These are phyloP conservation scores for Campylorhamphus procurvoides DNA, from an alignment of 2,113 vertebrate genomes.

Conservation along the genomic window DNA sequence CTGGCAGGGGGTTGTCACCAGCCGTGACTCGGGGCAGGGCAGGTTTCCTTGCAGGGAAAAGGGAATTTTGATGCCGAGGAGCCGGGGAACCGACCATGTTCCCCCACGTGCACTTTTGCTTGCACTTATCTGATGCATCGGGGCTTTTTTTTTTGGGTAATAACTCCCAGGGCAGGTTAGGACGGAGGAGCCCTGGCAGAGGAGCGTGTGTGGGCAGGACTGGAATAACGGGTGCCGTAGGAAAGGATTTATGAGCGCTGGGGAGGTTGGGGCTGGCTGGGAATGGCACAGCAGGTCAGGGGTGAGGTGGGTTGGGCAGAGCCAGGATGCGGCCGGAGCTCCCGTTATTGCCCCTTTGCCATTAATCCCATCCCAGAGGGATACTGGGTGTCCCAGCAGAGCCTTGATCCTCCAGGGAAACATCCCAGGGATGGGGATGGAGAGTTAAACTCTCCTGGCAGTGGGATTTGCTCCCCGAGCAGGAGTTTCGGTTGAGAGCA, in stretches of 20 bases:
- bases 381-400: fast-evolving
- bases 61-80: neutral
- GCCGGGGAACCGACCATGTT: neutral
- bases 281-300: conserved; percentile 23
- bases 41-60: neutral
- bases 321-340: neutral
- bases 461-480: neutral
- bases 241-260: neutral
- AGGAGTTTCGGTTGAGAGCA: neutral
- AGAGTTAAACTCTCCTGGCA: fast-evolving
- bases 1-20: neutral
- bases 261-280: neutral
- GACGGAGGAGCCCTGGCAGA: conserved; percentile 50
- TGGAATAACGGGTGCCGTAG: conserved; percentile 59
- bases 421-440: neutral
- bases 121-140: conserved; percentile 17
- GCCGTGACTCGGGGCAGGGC: neutral
- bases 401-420: neutral
- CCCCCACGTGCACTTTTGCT: neutral
- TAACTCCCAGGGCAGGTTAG: conserved; percentile 54
- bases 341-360: fast-evolving
- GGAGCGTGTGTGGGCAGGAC: conserved; percentile 19
- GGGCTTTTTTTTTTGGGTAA: neutral
- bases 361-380: fast-evolving
- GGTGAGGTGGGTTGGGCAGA: neutral